Evolutionary conservation across 2,797 vertebrate genomes (phyloP).

Genomic region (Distichodus sexfasciatus): DNA sequence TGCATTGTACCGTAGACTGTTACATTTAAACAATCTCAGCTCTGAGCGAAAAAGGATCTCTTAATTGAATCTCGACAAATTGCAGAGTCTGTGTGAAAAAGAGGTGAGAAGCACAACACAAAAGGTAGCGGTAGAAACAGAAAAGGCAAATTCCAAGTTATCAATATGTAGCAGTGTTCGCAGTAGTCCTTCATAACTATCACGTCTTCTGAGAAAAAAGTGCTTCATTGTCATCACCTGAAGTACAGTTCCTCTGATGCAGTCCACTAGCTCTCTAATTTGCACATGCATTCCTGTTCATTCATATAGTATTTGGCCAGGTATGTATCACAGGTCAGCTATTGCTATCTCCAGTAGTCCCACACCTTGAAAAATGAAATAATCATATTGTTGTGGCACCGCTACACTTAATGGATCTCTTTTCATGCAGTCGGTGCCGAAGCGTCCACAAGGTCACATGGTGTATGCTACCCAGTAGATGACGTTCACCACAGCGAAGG

Average conservation of each 20-base stretch:
- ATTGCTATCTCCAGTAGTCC: not conserved
- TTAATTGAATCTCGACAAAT: too few species aligned
- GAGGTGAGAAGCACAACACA: not conserved
- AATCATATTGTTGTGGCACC: not conserved
- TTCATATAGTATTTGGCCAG: too few species aligned
- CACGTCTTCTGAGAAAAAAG: not conserved
- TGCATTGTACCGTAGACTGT: conserved; percentile 1
- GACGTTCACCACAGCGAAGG: conserved; percentile 94
- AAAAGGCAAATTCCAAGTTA: not conserved
- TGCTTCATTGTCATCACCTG: not conserved
- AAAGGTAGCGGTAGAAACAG: not conserved
- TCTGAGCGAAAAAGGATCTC: not conserved
- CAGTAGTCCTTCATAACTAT: not conserved
- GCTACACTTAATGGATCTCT: conserved; percentile 48
- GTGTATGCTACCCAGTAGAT: conserved; percentile 98
- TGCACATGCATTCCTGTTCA: too few species aligned
- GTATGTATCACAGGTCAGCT: too few species aligned
- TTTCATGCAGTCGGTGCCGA: conserved; percentile 53
- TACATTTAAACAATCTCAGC: not conserved
- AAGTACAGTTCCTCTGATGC: too few species aligned
- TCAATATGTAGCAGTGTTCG: not conserved
- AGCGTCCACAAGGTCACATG: conserved; percentile 74
- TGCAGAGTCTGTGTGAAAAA: not conserved
- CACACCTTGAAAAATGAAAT: not conserved
- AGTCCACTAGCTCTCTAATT: too few species aligned